Percentiles rank a stretch among this genome's conserved stretches.
Conservation (phyloP, 2,113 vertebrate species). For the Nannobrachium achirus region DNA sequence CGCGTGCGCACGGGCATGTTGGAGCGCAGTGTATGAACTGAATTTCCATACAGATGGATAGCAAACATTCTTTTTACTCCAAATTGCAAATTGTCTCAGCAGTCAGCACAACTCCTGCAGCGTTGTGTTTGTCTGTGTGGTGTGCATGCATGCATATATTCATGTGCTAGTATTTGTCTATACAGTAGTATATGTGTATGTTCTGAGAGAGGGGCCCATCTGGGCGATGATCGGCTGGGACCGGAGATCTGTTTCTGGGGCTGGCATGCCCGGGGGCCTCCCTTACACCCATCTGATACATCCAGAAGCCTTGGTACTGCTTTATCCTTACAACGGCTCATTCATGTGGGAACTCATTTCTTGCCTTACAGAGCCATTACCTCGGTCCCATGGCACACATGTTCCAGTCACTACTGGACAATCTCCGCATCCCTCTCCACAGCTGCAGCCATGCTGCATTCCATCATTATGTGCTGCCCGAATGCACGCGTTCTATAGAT, state of each 20-base stretch:
- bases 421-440: background rate
- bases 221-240: conserved; percentile 49
- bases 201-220: conserved; percentile 57
- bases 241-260: conserved; percentile 43
- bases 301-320: conserved; percentile 3
- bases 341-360: conserved; percentile 2
- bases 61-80: conserved; percentile 20
- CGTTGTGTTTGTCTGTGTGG: conserved; percentile 8
- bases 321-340: background rate
- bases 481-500: no score
- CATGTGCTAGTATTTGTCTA: background rate
- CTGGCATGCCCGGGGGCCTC: conserved; percentile 32
- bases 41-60: conserved; percentile 34
- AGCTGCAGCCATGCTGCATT: conserved; percentile 3
- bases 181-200: no score
- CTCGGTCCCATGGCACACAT: background rate
- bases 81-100: background rate
- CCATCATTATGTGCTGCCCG: background rate
- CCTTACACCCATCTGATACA: conserved; percentile 61
- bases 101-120: background rate
- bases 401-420: background rate
- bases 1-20: conserved; percentile 17
- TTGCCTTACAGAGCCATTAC: background rate
- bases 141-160: conserved; percentile 8
- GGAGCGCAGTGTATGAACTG: conserved; percentile 17